Conservation (phyloP, 2,888 invertebrate genomes). For the Callosobruchus maculatus region DNA sequence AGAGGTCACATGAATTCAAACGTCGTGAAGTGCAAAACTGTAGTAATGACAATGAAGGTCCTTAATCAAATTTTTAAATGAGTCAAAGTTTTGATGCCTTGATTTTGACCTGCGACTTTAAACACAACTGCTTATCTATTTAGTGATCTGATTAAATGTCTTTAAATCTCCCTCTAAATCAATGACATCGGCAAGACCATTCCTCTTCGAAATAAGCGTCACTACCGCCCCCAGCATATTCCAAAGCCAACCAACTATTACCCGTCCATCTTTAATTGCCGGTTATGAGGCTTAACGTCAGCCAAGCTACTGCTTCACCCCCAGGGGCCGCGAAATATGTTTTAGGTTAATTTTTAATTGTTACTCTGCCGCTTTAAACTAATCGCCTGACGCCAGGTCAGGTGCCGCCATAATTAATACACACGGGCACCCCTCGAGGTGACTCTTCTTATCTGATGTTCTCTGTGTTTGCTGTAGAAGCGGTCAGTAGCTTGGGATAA, state of each 20-base stretch:
- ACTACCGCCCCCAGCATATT: background rate
- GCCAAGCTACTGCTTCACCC: constrained; percentile 34
- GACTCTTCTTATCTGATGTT: background rate
- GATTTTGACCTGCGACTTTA: too few relatives aligned
- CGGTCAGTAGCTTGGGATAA: background rate
- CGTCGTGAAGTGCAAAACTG: too few relatives aligned
- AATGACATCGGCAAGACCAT: background rate
- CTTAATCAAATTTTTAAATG: too few relatives aligned
- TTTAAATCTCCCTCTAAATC: background rate
- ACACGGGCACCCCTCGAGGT: background rate
- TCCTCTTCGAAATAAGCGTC: background rate
- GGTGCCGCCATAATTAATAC: background rate
- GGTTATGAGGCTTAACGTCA: constrained; percentile 21
- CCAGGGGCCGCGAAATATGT: constrained; percentile 32
- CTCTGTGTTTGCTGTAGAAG: background rate
- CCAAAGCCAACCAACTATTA: background rate
- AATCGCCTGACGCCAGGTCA: background rate
- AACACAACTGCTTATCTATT: too few relatives aligned
- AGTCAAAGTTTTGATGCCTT: too few relatives aligned
- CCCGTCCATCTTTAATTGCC: constrained; percentile 30
- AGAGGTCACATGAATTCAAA: too few relatives aligned
- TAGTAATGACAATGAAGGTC: too few relatives aligned
- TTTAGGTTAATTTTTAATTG: constrained; percentile 45
- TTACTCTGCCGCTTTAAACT: constrained; percentile 24
- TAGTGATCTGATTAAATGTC: too few relatives aligned